Conservation (phyloP, 2,797 vertebrate species). For the Rachycentron canadum region DNA sequence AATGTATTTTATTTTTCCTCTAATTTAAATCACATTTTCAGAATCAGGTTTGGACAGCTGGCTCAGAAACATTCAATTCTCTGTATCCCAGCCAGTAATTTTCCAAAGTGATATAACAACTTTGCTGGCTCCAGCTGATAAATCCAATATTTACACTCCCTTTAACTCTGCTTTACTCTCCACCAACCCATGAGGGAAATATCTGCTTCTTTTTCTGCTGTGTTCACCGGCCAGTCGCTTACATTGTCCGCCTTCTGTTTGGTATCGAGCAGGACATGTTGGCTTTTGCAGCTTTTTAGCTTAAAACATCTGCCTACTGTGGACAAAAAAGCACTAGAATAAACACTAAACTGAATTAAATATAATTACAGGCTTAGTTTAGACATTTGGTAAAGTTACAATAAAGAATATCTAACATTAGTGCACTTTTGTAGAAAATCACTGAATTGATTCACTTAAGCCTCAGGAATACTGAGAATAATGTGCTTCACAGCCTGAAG, state of each 20-base stretch:
- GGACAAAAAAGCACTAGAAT: background rate
- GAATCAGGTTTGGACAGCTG: background rate
- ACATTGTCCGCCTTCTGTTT: background rate
- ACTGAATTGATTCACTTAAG: background rate
- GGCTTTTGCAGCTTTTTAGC: background rate
- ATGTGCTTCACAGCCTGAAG: constrained; percentile 3
- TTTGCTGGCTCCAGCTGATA: background rate
- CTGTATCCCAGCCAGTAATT: background rate
- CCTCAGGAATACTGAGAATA: background rate
- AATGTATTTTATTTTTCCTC: background rate
- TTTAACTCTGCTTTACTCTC: background rate
- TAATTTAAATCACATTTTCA: background rate
- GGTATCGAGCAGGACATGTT: background rate
- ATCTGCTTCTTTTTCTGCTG: background rate
- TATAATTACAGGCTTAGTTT: background rate
- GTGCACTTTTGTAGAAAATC: constrained; percentile 1
- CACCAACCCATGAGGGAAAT: background rate
- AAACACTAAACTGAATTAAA: too few species aligned
- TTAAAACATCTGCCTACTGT: background rate
- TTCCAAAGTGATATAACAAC: background rate
- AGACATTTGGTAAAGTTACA: background rate
- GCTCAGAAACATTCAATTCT: background rate
- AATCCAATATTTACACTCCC: background rate
- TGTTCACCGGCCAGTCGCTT: background rate
- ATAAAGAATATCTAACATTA: background rate